Evolutionary conservation across 64 coral and sea anemone genomes (phyloP).

Genomic region (Montipora capricornis): DNA sequence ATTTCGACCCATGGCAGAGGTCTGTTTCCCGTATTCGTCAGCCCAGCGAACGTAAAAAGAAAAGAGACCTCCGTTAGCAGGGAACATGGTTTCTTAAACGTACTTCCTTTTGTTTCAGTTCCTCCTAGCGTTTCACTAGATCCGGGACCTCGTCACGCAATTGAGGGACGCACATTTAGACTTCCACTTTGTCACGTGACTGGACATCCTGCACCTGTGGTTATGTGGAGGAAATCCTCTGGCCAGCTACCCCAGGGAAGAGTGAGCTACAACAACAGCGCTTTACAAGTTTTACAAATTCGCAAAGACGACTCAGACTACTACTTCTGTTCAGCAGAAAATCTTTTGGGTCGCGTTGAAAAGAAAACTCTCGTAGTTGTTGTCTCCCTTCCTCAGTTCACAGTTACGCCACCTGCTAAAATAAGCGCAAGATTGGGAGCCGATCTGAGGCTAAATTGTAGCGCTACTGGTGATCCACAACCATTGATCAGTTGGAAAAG

Average conservation of each 20-base stretch:
- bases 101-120: not conserved
- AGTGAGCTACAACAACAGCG: not conserved
- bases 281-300: not conserved
- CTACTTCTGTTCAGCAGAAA: conserved; percentile 47
- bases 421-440: not conserved
- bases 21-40: no score
- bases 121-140: conserved; percentile 19
- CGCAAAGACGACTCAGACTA: conserved; percentile 23
- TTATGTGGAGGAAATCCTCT: conserved; percentile 57
- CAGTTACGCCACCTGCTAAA: conserved; percentile 1
- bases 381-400: not conserved
- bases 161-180: not conserved
- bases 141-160: conserved; percentile 28
- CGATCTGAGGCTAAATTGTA: not conserved
- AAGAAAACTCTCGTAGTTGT: conserved; percentile 5
- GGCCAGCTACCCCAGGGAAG: conserved; percentile 18
- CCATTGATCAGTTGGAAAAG: no score
- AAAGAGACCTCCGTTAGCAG: no score
- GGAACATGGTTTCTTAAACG: no score
- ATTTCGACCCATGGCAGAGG: no score
- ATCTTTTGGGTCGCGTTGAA: conserved; percentile 21
- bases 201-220: conserved; percentile 53
- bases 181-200: conserved; percentile 56
- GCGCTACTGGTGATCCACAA: no score
- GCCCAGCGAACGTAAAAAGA: no score